Percentiles rank a stretch among this genome's conserved stretches.
These are phyloP conservation scores for Dendrolimus kikuchii DNA, from an alignment of 1,140 invertebrate genomes.

Conservation along the genomic window DNA sequence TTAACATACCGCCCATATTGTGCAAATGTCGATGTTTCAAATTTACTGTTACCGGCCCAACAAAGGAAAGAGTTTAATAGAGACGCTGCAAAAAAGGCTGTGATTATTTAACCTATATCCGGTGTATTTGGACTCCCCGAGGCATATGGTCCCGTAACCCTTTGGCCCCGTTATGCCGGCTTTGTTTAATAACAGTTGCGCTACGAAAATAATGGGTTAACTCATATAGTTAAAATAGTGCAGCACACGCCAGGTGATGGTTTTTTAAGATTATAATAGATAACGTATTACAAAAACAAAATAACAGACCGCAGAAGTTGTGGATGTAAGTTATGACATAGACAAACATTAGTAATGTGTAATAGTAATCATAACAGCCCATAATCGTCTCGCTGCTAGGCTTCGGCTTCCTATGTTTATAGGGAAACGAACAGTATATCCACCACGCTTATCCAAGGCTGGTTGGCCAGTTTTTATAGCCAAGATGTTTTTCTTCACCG, in stretches of 20 bases:
- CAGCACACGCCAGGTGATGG: conserved; percentile 13
- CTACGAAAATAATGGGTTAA: conserved; percentile 37
- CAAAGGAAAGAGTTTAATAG: conserved; percentile 57
- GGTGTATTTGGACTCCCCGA: conserved; percentile 33
- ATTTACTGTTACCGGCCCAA: conserved; percentile 45
- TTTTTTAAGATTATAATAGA: conserved; percentile 2
- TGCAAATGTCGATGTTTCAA: conserved; percentile 56
- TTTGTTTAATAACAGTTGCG: conserved; percentile 57
- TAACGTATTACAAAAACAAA: too few relatives aligned
- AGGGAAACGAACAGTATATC: too few relatives aligned
- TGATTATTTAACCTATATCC: conserved; percentile 71
- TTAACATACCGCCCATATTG: conserved; percentile 46
- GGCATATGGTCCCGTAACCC: conserved; percentile 64
- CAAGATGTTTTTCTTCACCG: too few relatives aligned
- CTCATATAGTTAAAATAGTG: conserved; percentile 28
- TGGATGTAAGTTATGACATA: too few relatives aligned
- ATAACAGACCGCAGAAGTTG: too few relatives aligned
- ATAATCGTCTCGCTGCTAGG: too few relatives aligned
- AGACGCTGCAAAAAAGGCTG: conserved; percentile 52
- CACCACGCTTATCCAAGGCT: too few relatives aligned
- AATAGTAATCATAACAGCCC: too few relatives aligned
- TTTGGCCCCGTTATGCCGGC: conserved; percentile 63
- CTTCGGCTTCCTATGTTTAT: too few relatives aligned
- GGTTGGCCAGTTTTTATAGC: too few relatives aligned
- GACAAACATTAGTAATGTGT: too few relatives aligned